phyloP scores from a whole-genome alignment of 2,113 vertebrate species.

The Sinosuthora webbiana region DNA sequence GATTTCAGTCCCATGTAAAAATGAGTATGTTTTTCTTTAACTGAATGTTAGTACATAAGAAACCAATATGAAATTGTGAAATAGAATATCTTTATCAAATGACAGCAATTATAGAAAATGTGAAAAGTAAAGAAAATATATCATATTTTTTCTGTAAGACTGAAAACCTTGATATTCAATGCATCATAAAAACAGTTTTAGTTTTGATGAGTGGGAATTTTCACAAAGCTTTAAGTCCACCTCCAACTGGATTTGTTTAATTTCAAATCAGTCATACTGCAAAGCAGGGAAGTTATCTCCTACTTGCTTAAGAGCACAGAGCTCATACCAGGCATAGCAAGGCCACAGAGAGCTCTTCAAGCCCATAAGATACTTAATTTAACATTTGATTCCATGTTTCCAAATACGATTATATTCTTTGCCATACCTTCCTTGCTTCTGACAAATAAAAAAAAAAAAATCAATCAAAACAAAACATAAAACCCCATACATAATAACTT shows the following conservation, averaged over 20 bases:
- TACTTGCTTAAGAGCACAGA: neutral
- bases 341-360: neutral
- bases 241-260: neutral
- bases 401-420: neutral
- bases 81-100: neutral
- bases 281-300: neutral
- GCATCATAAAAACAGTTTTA: neutral
- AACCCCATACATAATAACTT: neutral
- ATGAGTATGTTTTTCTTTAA: neutral
- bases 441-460: too few species aligned
- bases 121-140: neutral
- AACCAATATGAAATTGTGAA: neutral
- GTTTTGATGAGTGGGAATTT: neutral
- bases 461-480: too few species aligned
- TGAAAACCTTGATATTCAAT: neutral
- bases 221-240: neutral
- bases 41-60: neutral
- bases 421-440: neutral
- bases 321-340: neutral
- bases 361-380: neutral
- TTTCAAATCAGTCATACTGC: neutral
- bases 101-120: neutral
- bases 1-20: neutral
- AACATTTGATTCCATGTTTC: neutral
- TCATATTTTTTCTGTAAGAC: neutral